phyloP scores from a whole-genome alignment of 2,888 invertebrate species.

The Rhyacophila evoluta region DNA sequence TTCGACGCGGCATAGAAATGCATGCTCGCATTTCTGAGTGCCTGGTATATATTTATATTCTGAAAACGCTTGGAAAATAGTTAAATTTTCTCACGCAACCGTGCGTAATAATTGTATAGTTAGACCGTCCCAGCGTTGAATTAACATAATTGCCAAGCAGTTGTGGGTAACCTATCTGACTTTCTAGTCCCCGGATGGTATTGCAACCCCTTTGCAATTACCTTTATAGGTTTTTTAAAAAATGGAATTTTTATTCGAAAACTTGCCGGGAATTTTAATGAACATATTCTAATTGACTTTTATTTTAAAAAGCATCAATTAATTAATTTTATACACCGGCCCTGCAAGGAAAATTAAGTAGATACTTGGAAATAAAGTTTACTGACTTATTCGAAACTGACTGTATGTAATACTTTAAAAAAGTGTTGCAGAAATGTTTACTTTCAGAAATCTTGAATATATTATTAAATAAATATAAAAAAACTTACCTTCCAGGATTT shows the following conservation, averaged over 20 bases:
- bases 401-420: too few relatives aligned
- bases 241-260: slow-evolving; percentile 28
- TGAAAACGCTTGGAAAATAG: slow-evolving; percentile 47
- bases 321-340: too few relatives aligned
- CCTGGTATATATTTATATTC: slow-evolving; percentile 35
- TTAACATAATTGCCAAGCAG: slow-evolving; percentile 49
- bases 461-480: too few relatives aligned
- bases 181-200: slow-evolving; percentile 30
- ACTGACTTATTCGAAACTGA: too few relatives aligned
- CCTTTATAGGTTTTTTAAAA: slow-evolving; percentile 39
- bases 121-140: slow-evolving; percentile 36
- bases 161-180: slow-evolving; percentile 42
- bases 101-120: slow-evolving; percentile 52
- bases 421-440: too few relatives aligned
- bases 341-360: too few relatives aligned
- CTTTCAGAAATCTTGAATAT: too few relatives aligned
- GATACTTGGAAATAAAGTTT: too few relatives aligned
- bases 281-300: background rate
- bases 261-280: slow-evolving; percentile 9
- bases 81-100: slow-evolving; percentile 47
- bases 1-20: background rate
- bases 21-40: background rate
- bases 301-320: too few relatives aligned
- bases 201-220: slow-evolving; percentile 37
- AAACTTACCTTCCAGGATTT: too few relatives aligned